A percentile compares a stretch with the other conserved stretches of the same genome.
Conservation (phyloP, 2,797 vertebrate genomes). For the Acrossocheilus wenchowensis region DNA sequence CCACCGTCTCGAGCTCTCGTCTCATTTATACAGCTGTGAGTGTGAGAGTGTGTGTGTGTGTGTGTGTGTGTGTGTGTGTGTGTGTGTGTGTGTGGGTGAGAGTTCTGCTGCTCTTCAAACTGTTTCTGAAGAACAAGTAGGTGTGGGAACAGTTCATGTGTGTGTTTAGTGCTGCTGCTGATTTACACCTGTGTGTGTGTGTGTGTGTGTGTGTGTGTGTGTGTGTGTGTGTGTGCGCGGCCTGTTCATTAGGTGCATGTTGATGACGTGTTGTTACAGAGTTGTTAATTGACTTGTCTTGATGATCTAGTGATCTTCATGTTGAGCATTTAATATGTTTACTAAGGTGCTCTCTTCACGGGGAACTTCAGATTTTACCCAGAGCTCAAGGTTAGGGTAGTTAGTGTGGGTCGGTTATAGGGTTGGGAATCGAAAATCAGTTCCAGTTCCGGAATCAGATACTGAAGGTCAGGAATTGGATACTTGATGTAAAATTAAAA, state of each 20-base stretch:
- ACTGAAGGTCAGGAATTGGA: too few species aligned
- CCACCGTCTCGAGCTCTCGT: not conserved
- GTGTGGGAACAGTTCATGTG: not conserved
- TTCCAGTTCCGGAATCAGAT: too few species aligned
- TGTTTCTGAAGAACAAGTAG: not conserved
- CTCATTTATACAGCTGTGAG: constrained; percentile 24
- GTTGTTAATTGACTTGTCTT: not conserved
- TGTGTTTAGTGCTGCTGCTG: not conserved
- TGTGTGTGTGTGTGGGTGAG: constrained; percentile 8
- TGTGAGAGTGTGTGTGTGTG: constrained; percentile 31
- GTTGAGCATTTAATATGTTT: not conserved
- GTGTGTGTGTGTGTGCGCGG: too few species aligned
- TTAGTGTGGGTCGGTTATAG: not conserved
- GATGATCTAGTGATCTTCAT: not conserved
- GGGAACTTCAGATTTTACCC: not conserved
- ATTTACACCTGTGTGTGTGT: constrained; percentile 10
- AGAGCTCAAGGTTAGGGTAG: not conserved
- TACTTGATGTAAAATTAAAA: too few species aligned
- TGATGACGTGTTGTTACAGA: not conserved
- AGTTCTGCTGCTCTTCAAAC: not conserved
- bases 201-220: constrained; percentile 15
- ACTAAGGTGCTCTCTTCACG: not conserved
- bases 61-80: constrained; percentile 6
- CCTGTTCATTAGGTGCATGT: constrained; percentile 14
- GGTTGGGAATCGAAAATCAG: too few species aligned